Evolutionary conservation across 2,113 vertebrate genomes (phyloP).

Genomic region (Pteropus alecto): DNA sequence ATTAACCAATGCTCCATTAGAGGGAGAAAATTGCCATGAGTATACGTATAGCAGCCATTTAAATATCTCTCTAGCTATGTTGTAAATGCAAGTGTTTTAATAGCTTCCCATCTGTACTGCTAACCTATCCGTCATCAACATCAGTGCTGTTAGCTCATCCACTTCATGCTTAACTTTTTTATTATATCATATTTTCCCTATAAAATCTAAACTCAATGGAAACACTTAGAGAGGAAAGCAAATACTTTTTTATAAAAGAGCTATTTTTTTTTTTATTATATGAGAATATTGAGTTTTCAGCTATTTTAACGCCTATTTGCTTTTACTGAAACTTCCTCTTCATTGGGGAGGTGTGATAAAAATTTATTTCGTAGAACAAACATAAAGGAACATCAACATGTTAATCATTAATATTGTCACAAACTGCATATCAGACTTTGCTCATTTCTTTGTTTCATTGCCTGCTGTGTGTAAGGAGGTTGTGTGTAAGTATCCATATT

Average conservation of each 20-base stretch:
- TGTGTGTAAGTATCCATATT: neutral
- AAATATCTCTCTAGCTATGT: neutral
- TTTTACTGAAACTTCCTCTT: constrained; percentile 53
- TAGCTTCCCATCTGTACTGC: neutral
- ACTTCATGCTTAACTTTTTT: constrained; percentile 62
- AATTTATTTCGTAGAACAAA: neutral
- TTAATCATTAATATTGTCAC: constrained; percentile 16
- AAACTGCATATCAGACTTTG: neutral
- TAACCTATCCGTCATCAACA: constrained; percentile 1
- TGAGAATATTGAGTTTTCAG: constrained; percentile 46
- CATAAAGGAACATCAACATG: neutral
- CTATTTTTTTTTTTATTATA: constrained; percentile 52
- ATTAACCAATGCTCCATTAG: neutral
- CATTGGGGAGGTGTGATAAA: constrained; percentile 10
- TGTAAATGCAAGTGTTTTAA: neutral
- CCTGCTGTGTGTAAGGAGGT: neutral
- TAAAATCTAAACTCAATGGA: constrained; percentile 47
- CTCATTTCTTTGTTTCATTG: neutral
- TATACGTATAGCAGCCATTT: neutral
- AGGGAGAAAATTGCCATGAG: neutral
- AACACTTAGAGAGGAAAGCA: neutral
- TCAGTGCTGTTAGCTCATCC: neutral
- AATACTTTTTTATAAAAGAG: neutral
- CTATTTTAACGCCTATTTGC: neutral
- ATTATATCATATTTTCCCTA: constrained; percentile 26